These are phyloP conservation scores for Maylandia zebra DNA, from an alignment of 2,113 vertebrate genomes.

Conservation along the genomic window DNA sequence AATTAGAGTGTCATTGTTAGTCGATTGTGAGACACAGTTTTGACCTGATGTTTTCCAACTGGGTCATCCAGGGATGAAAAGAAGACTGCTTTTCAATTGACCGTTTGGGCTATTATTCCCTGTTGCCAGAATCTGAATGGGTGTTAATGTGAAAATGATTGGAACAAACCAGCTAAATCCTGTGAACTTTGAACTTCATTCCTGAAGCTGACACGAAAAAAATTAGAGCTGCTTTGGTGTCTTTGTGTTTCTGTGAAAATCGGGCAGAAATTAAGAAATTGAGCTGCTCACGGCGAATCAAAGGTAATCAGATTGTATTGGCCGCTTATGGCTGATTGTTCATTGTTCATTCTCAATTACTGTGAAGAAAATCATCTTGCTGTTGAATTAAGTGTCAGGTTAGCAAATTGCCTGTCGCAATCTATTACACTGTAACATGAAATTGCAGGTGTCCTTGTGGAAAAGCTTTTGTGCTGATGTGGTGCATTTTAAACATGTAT, in stretches of 20 bases:
- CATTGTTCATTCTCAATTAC: constrained; percentile 27
- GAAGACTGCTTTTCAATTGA: constrained; percentile 3
- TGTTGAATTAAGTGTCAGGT: constrained; percentile 15
- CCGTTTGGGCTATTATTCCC: constrained; percentile 1
- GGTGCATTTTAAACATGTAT: background rate
- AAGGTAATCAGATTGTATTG: background rate
- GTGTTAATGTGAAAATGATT: constrained; percentile 35
- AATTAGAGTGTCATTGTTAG: background rate
- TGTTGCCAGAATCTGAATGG: constrained; percentile 10
- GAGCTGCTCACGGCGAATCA: background rate
- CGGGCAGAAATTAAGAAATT: background rate
- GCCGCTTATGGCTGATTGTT: constrained; percentile 4
- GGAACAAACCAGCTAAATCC: constrained; percentile 16
- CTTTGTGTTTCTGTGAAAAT: background rate
- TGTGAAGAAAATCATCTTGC: background rate
- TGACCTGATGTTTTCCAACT: constrained; percentile 36
- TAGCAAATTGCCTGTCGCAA: background rate
- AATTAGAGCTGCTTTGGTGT: background rate
- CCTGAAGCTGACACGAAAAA: background rate
- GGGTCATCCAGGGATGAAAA: constrained; percentile 41
- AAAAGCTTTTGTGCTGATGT: background rate
- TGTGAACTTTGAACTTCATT: background rate
- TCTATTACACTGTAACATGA: background rate
- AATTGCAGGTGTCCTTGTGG: background rate
- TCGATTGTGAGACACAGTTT: constrained; percentile 2